A percentile compares a stretch with the other conserved stretches of the same genome.
Conservation (phyloP, 2,113 vertebrate species). For the Bubo scandiacus region DNA sequence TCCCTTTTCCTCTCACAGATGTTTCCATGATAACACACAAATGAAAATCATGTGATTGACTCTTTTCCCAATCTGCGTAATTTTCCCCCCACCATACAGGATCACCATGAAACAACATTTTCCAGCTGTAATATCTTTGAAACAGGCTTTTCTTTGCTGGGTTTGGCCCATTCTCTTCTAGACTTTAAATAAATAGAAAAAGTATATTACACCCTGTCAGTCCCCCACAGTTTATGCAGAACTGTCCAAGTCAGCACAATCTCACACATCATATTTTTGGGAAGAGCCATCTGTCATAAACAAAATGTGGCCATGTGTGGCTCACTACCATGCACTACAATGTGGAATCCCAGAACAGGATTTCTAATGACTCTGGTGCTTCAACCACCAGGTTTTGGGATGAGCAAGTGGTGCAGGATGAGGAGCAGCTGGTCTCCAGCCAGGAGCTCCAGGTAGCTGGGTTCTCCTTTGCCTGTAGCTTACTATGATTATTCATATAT, state of each 20-base stretch:
- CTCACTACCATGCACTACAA: constrained; percentile 9
- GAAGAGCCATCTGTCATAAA: constrained; percentile 65
- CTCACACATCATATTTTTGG: constrained; percentile 60
- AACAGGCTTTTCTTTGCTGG: constrained; percentile 38
- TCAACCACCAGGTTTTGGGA: background rate
- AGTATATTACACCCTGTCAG: constrained; percentile 66
- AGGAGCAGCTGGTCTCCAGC: background rate
- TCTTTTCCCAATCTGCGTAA: background rate
- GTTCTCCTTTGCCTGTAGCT: background rate
- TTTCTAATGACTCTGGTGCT: background rate
- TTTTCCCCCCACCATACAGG: background rate
- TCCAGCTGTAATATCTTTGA: constrained; percentile 41
- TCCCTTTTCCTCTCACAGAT: constrained; percentile 32
- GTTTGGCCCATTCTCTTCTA: constrained; percentile 61
- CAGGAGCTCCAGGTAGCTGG: background rate
- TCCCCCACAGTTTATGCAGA: constrained; percentile 56
- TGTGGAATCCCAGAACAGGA: background rate
- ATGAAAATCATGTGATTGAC: constrained; percentile 31
- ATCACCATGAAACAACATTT: constrained; percentile 45
- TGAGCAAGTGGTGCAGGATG: background rate
- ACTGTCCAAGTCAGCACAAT: constrained; percentile 64
- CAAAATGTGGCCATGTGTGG: constrained; percentile 33
- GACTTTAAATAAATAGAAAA: constrained; percentile 68
- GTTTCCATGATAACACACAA: background rate
- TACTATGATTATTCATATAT: background rate